Evolutionary conservation across 2,888 invertebrate species (phyloP), one percentile per base, ranked within the genome.

Genomic region (Ochropleura leucogaster): DNA sequence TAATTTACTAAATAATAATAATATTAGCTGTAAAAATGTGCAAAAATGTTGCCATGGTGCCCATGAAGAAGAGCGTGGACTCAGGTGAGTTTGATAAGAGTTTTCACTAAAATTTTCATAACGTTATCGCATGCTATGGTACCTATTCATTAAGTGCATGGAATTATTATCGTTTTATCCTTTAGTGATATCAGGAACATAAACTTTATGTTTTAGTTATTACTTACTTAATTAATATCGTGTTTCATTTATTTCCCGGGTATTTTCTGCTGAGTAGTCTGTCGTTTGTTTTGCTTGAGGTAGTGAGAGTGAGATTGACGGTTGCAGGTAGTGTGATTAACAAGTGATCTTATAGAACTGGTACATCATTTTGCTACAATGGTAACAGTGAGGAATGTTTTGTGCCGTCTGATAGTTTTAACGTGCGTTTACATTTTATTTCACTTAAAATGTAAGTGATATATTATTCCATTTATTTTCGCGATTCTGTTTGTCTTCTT

Each of bases 31-130:
- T 80, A 82, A 87, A 88, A 84, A 95, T 95, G 95, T 95, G 95
- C 87, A 94, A 94, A 88, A 93, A 94, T 89, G 90, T 93, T 87
- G 91, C 93, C 55, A 87, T 94, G 78, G 91, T 94, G 89, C 92
- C 94, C 82, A 90, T 94, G 90, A 94, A 92, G 79, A 89, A 93
- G 73, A 88, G 88, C 59, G 83, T 86, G 79, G 94, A 94, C 78
- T 82, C 92, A 84, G 93, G 95, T 95, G 89, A 85, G 94, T 90
- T 78, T 79, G 72, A 78, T 83, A 84, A 80, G 53, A 75, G 40
- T 53, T 84, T 81, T 66, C 10, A 42, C 60, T 57, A 42, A 10
- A 30, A 64, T 74, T 73, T 80, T 62, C 53, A 42, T 8, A 44
- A 64, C 20, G 69, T 59, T 72, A 77, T 71, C 73, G 53, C 51